Base-by-base conservation (phyloP, 2,888 invertebrate species). In the Leptopilina myrica region DNA sequence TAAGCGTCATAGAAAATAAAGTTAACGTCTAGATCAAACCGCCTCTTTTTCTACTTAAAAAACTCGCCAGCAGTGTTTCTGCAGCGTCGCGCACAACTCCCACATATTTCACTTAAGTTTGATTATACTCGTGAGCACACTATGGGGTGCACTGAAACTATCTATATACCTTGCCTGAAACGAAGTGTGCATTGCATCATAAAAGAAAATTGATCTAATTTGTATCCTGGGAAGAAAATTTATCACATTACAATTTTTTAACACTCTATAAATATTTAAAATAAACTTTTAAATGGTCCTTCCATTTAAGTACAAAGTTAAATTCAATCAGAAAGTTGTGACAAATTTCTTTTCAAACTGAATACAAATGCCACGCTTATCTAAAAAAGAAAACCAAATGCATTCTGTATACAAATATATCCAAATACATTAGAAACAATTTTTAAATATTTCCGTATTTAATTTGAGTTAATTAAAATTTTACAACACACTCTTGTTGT, bases 1-100 rank as follows among this genome's bases (percentile, higher is more conserved):
- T 62, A 62, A 62, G 7, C 20, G 62, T 15, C 62, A 20, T 62
- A 15, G 8, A 20, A 62, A 62, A 62, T 62, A 20, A 62, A 62
- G 62, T 62, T 62, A 62, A 20, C 62, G 15, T 62, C 62, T 62
- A 9, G 62, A 7, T 8, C n/a, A 62, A 62, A 62, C 62, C 62
- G 62, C 62, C 62, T 62, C 62, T 62, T 62, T 62, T 62, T 62
- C 62, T 62, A 62, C 62, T 62, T 62, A 62, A 62, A 62, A 62
- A 20, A 62, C 62, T 62, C 62, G 20, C 62, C 9, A 15, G 62
- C 15, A 20, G 62, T 62, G 62, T 62, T 62, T 62, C 62, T 62
- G 7, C 3, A 62, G 62, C 62, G 62, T 62, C 62, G 62, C 9
- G 62, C 62, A 62, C 62, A 62, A 62, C 62, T 62, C 62, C 20